A percentile compares a stretch with the other conserved stretches of the same genome.
Conservation (phyloP, 2,888 invertebrate species). For the Phania funesta region DNA sequence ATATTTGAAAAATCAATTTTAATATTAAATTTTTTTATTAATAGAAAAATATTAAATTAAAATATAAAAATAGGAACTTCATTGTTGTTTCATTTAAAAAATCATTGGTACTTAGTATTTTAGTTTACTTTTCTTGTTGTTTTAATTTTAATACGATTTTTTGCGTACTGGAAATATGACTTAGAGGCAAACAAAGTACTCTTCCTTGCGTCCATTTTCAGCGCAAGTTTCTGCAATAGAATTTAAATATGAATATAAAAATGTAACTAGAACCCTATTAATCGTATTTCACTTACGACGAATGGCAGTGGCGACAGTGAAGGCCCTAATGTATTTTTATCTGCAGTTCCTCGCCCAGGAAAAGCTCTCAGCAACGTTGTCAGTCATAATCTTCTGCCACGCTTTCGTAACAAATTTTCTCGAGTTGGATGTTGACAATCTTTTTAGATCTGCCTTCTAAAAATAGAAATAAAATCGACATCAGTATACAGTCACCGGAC, state of each 20-base stretch:
- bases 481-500: constrained; percentile 30
- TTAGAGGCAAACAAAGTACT: constrained; percentile 44
- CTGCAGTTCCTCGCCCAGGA: constrained; percentile 33
- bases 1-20: constrained; percentile 5
- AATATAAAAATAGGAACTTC: no score
- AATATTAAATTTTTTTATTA: constrained; percentile 13
- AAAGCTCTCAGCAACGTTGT: constrained; percentile 49
- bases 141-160: constrained; percentile 17
- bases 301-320: constrained; percentile 47
- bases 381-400: constrained; percentile 51
- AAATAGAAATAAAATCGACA: no score
- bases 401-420: constrained; percentile 59
- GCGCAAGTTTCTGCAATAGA: constrained; percentile 38
- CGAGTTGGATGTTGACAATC: no score
- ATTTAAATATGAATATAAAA: not conserved
- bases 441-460: no score
- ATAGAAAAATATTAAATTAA: constrained; percentile 9
- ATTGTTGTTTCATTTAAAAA: no score
- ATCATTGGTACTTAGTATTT: not conserved
- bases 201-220: constrained; percentile 40
- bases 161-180: constrained; percentile 36
- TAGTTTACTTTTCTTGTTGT: no score
- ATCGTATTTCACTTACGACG: constrained; percentile 35
- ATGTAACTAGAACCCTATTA: constrained; percentile 16
- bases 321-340: constrained; percentile 45